These are phyloP conservation scores for Tethya wilhelma DNA, from an alignment of 37 sponge, comb jelly and placozoan species.

Conservation along the genomic window DNA sequence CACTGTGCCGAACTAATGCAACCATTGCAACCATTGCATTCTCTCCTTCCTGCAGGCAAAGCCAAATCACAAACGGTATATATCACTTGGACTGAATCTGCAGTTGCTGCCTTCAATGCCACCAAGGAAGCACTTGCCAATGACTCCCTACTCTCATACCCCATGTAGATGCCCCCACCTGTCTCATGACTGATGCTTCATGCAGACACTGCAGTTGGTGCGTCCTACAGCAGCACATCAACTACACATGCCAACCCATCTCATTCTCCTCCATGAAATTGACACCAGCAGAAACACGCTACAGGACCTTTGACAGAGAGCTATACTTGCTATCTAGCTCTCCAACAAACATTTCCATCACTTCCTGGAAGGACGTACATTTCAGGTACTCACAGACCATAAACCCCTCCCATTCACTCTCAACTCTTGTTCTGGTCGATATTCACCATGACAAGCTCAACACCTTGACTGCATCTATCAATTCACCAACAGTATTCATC, in stretches of 20 bases:
- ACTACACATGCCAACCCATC: too few relatives aligned
- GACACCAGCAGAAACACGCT: slow-evolving; percentile 55
- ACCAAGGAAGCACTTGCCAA: too few relatives aligned
- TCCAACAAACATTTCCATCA: slow-evolving; percentile 66
- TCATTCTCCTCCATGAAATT: slow-evolving; percentile 48
- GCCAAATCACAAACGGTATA: too few relatives aligned
- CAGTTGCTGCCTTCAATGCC: too few relatives aligned
- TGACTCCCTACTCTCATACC: too few relatives aligned
- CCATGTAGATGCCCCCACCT: too few relatives aligned
- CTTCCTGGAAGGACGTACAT: slow-evolving; percentile 58
- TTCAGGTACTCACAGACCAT: slow-evolving; percentile 66
- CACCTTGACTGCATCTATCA: slow-evolving; percentile 70
- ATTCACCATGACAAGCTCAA: slow-evolving; percentile 53
- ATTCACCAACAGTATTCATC: slow-evolving; percentile 69
- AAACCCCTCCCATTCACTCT: slow-evolving; percentile 67
- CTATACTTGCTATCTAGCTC: slow-evolving; percentile 53
- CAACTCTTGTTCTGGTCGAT: slow-evolving; percentile 16
- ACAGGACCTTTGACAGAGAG: slow-evolving; percentile 79
- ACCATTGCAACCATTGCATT: slow-evolving; percentile 68
- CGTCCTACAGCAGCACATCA: too few relatives aligned
- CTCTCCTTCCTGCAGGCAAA: too few relatives aligned
- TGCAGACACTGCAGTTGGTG: too few relatives aligned
- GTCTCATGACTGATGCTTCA: too few relatives aligned
- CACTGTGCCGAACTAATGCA: slow-evolving; percentile 39
- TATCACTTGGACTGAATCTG: too few relatives aligned